Percentiles rank a stretch among this genome's conserved stretches.
Evolutionary conservation across 2,797 vertebrate genomes (phyloP).

Genomic region (Chelonia mydas): DNA sequence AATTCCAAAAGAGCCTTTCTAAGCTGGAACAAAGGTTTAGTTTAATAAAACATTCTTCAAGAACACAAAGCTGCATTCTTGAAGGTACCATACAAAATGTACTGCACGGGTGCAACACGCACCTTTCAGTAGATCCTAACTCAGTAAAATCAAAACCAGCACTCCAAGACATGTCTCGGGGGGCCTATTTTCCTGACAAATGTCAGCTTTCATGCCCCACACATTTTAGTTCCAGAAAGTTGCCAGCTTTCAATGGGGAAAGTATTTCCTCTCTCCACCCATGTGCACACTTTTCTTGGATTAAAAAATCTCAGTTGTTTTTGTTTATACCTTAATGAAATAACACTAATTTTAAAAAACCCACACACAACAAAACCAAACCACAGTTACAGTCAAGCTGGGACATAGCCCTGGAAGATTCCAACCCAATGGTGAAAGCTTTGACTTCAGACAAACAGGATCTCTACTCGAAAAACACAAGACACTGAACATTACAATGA

Average conservation of each 20-base stretch:
- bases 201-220: neutral
- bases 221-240: neutral
- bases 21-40: neutral
- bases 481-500: rapidly evolving
- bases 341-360: neutral
- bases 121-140: neutral
- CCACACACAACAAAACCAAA: neutral
- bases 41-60: neutral
- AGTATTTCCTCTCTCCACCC: neutral
- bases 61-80: neutral
- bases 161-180: neutral
- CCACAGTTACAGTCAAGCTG: neutral
- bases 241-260: neutral
- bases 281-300: neutral
- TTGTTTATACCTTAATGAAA: neutral
- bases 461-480: rapidly evolving
- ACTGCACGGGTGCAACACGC: neutral
- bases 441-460: neutral
- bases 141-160: neutral
- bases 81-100: neutral
- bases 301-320: neutral
- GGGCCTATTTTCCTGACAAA: neutral
- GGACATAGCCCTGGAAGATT: neutral
- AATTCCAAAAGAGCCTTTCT: neutral
- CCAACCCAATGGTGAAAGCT: rapidly evolving